Percentiles rank a stretch among this genome's conserved stretches.
Evolutionary conservation across 2,888 invertebrate species (phyloP).

Genomic region (Eugnorisma glareosa): DNA sequence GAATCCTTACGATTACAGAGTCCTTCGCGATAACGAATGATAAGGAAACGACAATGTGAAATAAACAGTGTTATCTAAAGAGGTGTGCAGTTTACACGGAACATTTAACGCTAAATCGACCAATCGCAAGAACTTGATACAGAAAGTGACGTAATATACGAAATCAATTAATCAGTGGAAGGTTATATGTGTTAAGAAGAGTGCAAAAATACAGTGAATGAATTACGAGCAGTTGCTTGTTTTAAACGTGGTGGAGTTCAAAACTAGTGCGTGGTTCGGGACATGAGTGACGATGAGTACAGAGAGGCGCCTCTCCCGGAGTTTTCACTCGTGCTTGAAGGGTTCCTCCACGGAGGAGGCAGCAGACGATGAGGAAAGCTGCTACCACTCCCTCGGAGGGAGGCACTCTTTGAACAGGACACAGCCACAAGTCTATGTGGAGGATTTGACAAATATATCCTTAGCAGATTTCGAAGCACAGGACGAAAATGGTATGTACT

Average conservation of each 20-base stretch:
- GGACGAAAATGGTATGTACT: slow-evolving; percentile 86
- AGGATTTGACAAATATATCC: slow-evolving; percentile 86
- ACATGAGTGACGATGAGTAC: slow-evolving; percentile 89
- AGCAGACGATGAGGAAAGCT: slow-evolving; percentile 87
- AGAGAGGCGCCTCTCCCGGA: slow-evolving; percentile 91
- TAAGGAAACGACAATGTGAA: slow-evolving; percentile 74
- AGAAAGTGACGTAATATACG: slow-evolving; percentile 55
- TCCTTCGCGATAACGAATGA: slow-evolving; percentile 78
- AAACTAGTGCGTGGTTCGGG: slow-evolving; percentile 74
- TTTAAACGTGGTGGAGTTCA: slow-evolving; percentile 69
- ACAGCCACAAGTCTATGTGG: slow-evolving; percentile 86
- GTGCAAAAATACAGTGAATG: slow-evolving; percentile 64
- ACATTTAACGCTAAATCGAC: slow-evolving; percentile 51
- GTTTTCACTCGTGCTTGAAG: slow-evolving; percentile 93
- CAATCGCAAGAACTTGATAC: slow-evolving; percentile 55
- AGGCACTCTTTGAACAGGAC: slow-evolving; percentile 82
- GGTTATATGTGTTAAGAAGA: slow-evolving; percentile 51
- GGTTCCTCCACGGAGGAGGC: slow-evolving; percentile 90
- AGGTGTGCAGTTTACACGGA: slow-evolving; percentile 73
- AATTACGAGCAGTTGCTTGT: slow-evolving; percentile 53
- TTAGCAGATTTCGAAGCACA: slow-evolving; percentile 87
- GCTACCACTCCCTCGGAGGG: slow-evolving; percentile 88
- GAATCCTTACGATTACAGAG: slow-evolving; percentile 77
- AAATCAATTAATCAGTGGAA: slow-evolving; percentile 49
- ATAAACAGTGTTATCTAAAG: slow-evolving; percentile 76